Conservation (phyloP, 53 echinoderm and acorn worm species). For the Echinarachnius parma region DNA sequence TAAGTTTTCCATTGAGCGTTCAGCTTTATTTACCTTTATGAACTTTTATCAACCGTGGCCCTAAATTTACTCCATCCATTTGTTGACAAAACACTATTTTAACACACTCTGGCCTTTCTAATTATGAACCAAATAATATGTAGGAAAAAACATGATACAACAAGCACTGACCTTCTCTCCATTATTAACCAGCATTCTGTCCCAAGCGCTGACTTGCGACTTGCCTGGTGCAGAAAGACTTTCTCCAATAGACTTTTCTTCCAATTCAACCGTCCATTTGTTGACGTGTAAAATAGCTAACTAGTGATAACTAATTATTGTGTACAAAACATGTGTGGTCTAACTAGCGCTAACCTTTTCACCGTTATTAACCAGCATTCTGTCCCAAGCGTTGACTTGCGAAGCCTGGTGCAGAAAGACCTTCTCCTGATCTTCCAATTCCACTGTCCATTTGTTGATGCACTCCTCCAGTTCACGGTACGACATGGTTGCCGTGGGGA, state of each 20-base stretch:
- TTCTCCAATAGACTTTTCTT: conserved; percentile 96
- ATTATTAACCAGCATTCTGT: conserved; percentile 68
- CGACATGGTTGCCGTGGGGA: conserved; percentile 67
- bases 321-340: no score
- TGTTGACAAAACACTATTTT: no score
- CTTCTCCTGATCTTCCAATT: conserved; percentile 93
- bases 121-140: no score
- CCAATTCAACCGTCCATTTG: conserved; percentile 95
- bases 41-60: no score
- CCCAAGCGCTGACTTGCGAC: conserved; percentile 88
- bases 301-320: no score
- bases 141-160: no score
- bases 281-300: no score
- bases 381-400: conserved; percentile 88
- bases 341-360: conserved; percentile 51
- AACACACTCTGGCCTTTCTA: no score
- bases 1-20: no score
- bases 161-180: conserved; percentile 75
- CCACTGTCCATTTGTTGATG: conserved; percentile 98
- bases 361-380: conserved; percentile 67
- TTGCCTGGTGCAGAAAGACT: conserved; percentile 83
- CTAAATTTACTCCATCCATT: no score
- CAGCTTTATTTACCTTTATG: no score
- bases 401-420: conserved; percentile 86
- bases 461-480: conserved; percentile 83